phyloP scores from a whole-genome alignment of 1,140 invertebrate genomes.

The Drosophila pallidifrons region DNA sequence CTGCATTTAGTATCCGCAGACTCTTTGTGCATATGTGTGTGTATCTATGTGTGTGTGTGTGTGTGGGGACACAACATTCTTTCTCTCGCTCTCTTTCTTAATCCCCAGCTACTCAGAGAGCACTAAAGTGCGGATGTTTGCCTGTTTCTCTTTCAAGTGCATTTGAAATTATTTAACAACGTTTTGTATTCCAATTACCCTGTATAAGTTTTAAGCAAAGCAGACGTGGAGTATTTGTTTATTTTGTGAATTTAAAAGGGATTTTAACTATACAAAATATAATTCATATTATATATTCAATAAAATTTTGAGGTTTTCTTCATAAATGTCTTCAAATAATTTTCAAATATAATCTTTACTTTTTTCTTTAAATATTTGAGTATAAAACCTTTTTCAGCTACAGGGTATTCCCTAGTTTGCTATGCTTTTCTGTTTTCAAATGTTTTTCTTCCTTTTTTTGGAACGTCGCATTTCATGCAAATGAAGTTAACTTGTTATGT shows the following conservation, averaged over 20 bases:
- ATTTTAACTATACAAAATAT: too few species aligned
- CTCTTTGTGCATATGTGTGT: slow-evolving; percentile 34
- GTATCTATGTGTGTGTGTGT: slow-evolving; percentile 21
- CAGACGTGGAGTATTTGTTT: background rate
- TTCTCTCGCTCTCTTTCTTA: slow-evolving; percentile 1
- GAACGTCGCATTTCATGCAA: slow-evolving; percentile 70
- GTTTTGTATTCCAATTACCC: slow-evolving; percentile 6
- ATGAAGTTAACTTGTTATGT: slow-evolving; percentile 64
- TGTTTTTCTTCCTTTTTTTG: slow-evolving; percentile 11
- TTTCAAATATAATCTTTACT: too few species aligned
- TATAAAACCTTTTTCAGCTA: background rate
- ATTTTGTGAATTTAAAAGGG: too few species aligned
- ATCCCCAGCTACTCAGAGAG: slow-evolving; percentile 23
- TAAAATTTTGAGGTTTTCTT: too few species aligned
- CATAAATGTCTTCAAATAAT: too few species aligned
- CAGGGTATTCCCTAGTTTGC: background rate
- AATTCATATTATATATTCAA: too few species aligned
- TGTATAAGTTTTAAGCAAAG: background rate
- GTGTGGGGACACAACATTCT: slow-evolving; percentile 1
- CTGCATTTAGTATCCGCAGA: slow-evolving; percentile 37
- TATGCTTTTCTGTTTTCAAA: background rate
- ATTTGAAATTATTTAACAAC: slow-evolving; percentile 36
- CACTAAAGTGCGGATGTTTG: slow-evolving; percentile 36
- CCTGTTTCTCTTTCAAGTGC: slow-evolving; percentile 33
- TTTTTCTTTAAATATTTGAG: too few species aligned